Percentiles rank a stretch among this genome's conserved stretches.
Conservation (phyloP, 2,888 invertebrate genomes). For the Tigriopus californicus region DNA sequence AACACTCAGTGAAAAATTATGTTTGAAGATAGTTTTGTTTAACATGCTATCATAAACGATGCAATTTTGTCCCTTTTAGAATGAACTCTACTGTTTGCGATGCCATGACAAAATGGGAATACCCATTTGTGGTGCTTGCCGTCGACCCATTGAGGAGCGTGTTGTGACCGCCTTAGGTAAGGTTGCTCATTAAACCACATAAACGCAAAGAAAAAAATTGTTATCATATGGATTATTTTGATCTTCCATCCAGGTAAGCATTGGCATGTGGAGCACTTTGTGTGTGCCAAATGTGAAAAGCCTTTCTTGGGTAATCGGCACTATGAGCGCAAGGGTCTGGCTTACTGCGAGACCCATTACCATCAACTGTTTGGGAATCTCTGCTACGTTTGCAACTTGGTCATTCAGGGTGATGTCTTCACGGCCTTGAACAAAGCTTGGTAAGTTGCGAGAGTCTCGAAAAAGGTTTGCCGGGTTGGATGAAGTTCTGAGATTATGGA, state of each 20-base stretch:
- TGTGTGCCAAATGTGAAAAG: constrained; percentile 98
- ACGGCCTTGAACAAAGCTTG: constrained; percentile 96
- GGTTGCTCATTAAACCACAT: not conserved
- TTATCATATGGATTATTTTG: not conserved
- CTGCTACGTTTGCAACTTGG: constrained; percentile 92
- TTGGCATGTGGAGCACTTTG: constrained; percentile 99
- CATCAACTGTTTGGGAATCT: constrained; percentile 96
- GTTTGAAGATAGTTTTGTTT: too few species aligned
- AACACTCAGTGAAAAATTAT: too few species aligned
- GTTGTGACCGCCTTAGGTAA: constrained; percentile 86
- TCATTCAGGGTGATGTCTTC: constrained; percentile 42
- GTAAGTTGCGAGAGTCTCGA: too few species aligned
- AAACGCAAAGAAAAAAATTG: not conserved
- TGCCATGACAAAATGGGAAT: constrained; percentile 99
- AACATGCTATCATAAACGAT: too few species aligned
- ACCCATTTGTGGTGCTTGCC: constrained; percentile 98
- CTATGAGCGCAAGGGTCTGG: constrained; percentile 93
- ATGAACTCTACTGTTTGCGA: constrained; percentile 87
- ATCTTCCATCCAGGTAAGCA: constrained; percentile 59
- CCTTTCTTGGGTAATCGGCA: constrained; percentile 97
- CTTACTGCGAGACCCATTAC: constrained; percentile 97
- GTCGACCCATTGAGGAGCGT: constrained; percentile 93
- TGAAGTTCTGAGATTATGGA: too few species aligned
- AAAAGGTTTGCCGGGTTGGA: too few species aligned
- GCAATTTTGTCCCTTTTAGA: too few species aligned